Evolutionary conservation across 2,888 invertebrate species (phyloP).

Genomic region (Lycia hirtaria): DNA sequence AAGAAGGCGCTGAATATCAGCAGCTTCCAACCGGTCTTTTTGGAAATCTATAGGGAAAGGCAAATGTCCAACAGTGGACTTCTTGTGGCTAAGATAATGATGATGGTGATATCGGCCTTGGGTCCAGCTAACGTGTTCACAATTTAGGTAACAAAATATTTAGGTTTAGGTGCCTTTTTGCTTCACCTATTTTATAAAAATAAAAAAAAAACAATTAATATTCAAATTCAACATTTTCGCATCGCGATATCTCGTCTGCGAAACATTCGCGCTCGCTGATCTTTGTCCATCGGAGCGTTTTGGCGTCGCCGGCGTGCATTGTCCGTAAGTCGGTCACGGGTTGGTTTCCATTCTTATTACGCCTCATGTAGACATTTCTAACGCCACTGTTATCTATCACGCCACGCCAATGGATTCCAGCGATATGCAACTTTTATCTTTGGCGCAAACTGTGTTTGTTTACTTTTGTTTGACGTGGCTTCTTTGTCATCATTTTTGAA

Average conservation of each 20-base stretch:
- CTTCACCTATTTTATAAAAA: no score
- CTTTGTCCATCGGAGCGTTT: constrained; percentile 49
- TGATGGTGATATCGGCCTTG: no score
- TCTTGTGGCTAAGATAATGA: no score
- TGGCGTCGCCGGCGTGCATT: constrained; percentile 50
- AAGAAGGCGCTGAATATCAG: no score
- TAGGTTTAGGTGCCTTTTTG: no score
- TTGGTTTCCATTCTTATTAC: constrained; percentile 49
- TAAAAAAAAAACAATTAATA: no score
- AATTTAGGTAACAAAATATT: no score
- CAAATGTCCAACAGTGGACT: no score
- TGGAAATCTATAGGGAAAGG: no score
- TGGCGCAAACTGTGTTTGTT: constrained; percentile 17
- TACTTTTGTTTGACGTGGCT: constrained; percentile 8
- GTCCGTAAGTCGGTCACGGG: constrained; percentile 56
- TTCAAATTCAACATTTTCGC: no score
- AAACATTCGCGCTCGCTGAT: constrained; percentile 27
- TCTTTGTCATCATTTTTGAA: neutral
- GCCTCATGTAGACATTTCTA: constrained; percentile 41
- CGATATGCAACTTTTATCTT: constrained; percentile 24
- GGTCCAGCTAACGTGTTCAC: no score
- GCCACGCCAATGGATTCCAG: constrained; percentile 26
- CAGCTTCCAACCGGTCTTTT: no score
- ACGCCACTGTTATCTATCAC: constrained; percentile 15
- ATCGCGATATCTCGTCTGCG: constrained; percentile 24